These are phyloP conservation scores for Adelphocoris suturalis DNA, from an alignment of 2,888 invertebrate genomes.

Conservation along the genomic window DNA sequence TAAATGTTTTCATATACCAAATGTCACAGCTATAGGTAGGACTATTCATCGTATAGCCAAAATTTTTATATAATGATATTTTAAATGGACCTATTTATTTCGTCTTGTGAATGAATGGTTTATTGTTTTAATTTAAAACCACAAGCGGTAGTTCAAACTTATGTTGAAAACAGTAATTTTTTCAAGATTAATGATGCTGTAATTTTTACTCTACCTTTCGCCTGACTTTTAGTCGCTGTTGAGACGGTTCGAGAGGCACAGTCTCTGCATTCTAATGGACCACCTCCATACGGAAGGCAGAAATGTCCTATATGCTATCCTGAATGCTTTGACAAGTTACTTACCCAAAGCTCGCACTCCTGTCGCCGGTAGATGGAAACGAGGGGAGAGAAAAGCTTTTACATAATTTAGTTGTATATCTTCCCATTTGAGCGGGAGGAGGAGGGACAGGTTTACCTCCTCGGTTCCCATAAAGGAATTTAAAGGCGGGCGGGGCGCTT, in stretches of 20 bases:
- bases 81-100: too few relatives aligned
- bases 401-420: conserved; percentile 42
- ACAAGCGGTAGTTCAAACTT: too few relatives aligned
- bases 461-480: conserved; percentile 25
- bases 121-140: too few relatives aligned
- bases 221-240: too few relatives aligned
- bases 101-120: too few relatives aligned
- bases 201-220: too few relatives aligned
- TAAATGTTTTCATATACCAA: too few relatives aligned
- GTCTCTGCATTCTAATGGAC: background rate
- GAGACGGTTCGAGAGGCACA: background rate
- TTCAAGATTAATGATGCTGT: too few relatives aligned
- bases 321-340: background rate
- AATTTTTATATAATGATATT: too few relatives aligned
- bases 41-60: too few relatives aligned
- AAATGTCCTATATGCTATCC: background rate
- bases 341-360: conserved; percentile 10
- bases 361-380: background rate
- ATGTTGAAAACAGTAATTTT: too few relatives aligned
- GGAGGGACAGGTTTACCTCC: conserved; percentile 8
- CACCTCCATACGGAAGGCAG: background rate
- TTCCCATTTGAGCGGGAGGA: background rate
- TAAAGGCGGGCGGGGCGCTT: conserved; percentile 30
- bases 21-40: too few relatives aligned
- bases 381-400: conserved; percentile 6